phyloP scores from a whole-genome alignment of 2,888 invertebrate genomes.

The Mesodorylaimus sp. region DNA sequence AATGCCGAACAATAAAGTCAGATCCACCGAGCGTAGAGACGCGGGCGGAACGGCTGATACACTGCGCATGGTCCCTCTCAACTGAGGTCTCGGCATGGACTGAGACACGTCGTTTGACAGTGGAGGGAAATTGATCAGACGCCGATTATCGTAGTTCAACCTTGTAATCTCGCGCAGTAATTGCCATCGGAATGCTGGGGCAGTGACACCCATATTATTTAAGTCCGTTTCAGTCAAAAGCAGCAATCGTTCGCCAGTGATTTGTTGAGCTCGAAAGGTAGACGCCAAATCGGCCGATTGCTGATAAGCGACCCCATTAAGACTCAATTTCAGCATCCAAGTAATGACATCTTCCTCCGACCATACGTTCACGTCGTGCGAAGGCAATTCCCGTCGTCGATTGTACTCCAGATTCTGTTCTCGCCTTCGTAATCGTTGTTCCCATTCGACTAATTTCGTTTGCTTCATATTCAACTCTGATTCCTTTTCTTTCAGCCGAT shows the following conservation, averaged over 20 bases:
- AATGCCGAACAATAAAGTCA: neutral
- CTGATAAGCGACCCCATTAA: neutral
- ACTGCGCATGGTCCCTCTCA: neutral
- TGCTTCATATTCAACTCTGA: constrained; percentile 4
- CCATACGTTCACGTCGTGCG: constrained; percentile 6
- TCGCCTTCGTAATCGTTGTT: neutral
- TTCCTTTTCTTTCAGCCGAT: constrained; percentile 4
- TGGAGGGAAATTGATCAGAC: constrained; percentile 6
- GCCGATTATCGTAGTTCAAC: neutral
- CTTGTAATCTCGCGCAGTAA: neutral
- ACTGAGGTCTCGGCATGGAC: neutral
- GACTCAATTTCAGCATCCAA: constrained; percentile 10
- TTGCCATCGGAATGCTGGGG: constrained; percentile 22
- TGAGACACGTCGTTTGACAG: neutral
- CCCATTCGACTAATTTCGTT: neutral
- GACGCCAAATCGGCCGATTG: neutral
- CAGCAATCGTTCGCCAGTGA: constrained; percentile 27
- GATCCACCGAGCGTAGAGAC: neutral
- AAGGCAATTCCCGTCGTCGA: neutral
- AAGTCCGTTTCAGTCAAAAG: constrained; percentile 25
- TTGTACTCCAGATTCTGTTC: constrained; percentile 2
- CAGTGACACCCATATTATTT: constrained; percentile 23
- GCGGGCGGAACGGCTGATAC: neutral
- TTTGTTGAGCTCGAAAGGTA: constrained; percentile 19
- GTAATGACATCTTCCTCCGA: constrained; percentile 1